These are phyloP conservation scores for Dendropsophus ebraccatus DNA, from an alignment of 2,113 vertebrate genomes.

Conservation along the genomic window DNA sequence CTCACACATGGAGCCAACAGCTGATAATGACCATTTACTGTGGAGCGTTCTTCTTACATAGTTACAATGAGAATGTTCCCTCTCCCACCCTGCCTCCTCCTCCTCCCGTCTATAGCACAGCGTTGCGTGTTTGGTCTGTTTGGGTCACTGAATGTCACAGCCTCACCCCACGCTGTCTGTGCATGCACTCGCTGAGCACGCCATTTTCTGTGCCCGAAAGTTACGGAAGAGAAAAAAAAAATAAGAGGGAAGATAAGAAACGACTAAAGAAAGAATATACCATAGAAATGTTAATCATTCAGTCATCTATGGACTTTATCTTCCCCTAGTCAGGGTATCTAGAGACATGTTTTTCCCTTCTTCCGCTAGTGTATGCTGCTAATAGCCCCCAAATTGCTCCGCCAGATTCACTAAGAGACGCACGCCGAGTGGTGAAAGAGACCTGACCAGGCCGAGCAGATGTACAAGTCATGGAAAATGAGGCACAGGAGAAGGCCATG, in stretches of 20 bases:
- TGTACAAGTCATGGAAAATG: no score
- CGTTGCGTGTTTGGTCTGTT: constrained; percentile 54
- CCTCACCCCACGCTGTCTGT: constrained; percentile 51
- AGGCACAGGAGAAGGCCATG: no score
- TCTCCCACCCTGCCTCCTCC: constrained; percentile 3
- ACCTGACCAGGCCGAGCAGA: no score
- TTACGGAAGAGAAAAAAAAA: background rate
- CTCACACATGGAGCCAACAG: background rate
- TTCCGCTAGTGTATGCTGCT: no score
- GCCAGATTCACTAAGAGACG: no score
- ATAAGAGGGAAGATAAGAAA: background rate
- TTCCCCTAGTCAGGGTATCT: no score
- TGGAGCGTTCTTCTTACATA: background rate
- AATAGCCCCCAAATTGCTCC: no score
- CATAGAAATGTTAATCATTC: background rate
- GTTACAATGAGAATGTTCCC: constrained; percentile 27
- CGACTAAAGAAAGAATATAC: background rate
- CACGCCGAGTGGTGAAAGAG: no score
- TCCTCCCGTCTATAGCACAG: constrained; percentile 27
- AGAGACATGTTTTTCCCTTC: no score
- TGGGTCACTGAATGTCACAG: constrained; percentile 54
- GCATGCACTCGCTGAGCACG: constrained; percentile 42
- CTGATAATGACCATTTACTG: constrained; percentile 37
- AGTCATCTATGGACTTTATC: background rate
- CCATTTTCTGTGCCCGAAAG: constrained; percentile 31